Evolutionary conservation across 2,113 vertebrate species (phyloP).

Genomic region (Dipodomys merriami): DNA sequence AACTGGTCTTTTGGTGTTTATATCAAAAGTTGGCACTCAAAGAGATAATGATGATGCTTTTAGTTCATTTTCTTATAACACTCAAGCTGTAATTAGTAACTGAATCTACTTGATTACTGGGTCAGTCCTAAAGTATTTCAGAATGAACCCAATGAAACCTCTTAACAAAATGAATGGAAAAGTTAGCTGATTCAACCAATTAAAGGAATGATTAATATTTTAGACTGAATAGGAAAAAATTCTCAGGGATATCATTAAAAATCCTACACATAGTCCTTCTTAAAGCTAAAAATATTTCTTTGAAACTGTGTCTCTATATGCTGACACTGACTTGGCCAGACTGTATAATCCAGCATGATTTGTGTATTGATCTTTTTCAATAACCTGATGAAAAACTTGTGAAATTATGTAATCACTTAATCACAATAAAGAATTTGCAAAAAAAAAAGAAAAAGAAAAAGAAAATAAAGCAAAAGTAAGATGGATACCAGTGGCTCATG

Average conservation of each 20-base stretch:
- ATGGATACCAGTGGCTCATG: no score
- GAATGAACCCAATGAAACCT: conserved; percentile 74
- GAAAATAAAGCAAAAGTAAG: no score
- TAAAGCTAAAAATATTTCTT: conserved; percentile 16
- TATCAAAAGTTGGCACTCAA: not conserved
- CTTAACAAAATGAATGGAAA: conserved; percentile 73
- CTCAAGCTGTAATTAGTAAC: conserved; percentile 72
- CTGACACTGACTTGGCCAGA: not conserved
- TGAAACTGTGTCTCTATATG: not conserved
- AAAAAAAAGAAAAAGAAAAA: no score
- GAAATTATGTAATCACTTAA: no score
- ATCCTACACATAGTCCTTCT: not conserved
- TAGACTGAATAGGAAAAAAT: conserved; percentile 66
- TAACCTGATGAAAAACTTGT: not conserved
- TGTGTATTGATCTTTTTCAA: not conserved
- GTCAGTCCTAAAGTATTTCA: conserved; percentile 75
- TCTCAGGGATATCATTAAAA: not conserved
- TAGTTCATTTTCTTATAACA: conserved; percentile 75
- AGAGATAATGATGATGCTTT: conserved; percentile 42
- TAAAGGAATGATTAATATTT: conserved; percentile 72
- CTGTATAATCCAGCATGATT: not conserved
- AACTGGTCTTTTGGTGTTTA: not conserved
- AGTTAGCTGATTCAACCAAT: conserved; percentile 66
- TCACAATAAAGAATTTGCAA: no score
- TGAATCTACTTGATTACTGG: conserved; percentile 69